Evolutionary conservation across 1,140 invertebrate genomes (phyloP), one percentile per base, ranked within the genome.

Genomic region (Drosophila trapezifrons): DNA sequence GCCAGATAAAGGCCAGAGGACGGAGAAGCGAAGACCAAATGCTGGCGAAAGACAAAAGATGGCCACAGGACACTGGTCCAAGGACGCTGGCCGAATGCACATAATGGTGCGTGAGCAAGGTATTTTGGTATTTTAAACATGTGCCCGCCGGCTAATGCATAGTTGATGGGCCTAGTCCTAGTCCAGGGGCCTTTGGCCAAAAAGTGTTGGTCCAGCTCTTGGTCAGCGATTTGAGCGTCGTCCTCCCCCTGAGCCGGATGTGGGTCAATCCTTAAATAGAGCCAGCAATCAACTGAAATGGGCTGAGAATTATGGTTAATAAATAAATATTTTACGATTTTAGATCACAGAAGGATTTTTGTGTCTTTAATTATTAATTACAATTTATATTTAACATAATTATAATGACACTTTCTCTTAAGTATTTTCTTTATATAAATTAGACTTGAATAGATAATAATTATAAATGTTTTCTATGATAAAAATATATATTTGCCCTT

Each of bases 61-160:
- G 55, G 35, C 58, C 59, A 25, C 32, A 25, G 70, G 22, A 22
- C 54, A 51, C 54, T 40, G 37, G 37, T 18, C 29, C 57, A 72
- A 59, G 40, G 20, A 35, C 32, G 57, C 17, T n/a, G 43, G 47
- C 40, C 40, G 52, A 62, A 69, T 75, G 64, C 76, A 79, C 66
- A 83, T 72, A 72, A 84, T 77, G 51, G 40, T 75, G 78, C 73
- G 78, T 74, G 78, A 73, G 64, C 64, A 71, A 79, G 84, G 76
- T 83, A 76, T 87, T 86, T 86, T 83, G 72, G 83, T 86, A 86
- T 86, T 86, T 87, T 73, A 82, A 83, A 70, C 83, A 86, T 86
- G 83, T 80, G 70, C 83, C 66, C 64, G 46, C 51, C 76, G 76
- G 79, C 83, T 86, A 86, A 86, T 86, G 83, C 83, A 86, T 86